phyloP scores from a whole-genome alignment of 2,113 vertebrate genomes.

The Pseudois nayaur region DNA sequence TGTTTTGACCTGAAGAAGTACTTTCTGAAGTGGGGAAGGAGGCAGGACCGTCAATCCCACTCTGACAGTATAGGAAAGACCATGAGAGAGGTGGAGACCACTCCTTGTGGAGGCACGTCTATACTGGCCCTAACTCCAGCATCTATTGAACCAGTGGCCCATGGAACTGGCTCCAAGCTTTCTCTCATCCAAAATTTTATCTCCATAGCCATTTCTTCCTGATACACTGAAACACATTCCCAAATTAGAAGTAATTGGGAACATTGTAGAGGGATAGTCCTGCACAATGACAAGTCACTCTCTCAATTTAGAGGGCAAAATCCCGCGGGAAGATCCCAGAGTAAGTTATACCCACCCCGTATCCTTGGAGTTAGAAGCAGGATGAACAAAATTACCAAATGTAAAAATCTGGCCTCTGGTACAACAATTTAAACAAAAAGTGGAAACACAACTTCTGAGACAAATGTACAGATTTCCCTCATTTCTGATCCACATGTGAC shows the following conservation, averaged over 20 bases:
- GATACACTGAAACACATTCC: not conserved
- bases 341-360: not conserved
- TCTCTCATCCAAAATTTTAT: not conserved
- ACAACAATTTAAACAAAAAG: not conserved
- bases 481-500: not conserved
- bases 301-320: not conserved
- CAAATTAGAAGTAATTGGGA: not conserved
- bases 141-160: too few relatives aligned
- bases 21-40: not conserved
- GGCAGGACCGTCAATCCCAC: not conserved
- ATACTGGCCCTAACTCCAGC: not conserved
- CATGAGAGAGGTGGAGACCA: not conserved
- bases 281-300: not conserved
- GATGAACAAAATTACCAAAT: not conserved
- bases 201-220: not conserved
- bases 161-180: not conserved
- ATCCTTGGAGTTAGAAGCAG: not conserved
- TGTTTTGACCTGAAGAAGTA: not conserved
- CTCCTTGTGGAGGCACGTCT: not conserved
- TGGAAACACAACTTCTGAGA: not conserved
- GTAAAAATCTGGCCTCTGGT: not conserved
- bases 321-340: not conserved
- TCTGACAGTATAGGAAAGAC: not conserved
- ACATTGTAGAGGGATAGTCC: not conserved
- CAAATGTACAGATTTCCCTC: too few relatives aligned